Conservation (phyloP, 2,113 vertebrate genomes). For the Prunella himalayana region DNA sequence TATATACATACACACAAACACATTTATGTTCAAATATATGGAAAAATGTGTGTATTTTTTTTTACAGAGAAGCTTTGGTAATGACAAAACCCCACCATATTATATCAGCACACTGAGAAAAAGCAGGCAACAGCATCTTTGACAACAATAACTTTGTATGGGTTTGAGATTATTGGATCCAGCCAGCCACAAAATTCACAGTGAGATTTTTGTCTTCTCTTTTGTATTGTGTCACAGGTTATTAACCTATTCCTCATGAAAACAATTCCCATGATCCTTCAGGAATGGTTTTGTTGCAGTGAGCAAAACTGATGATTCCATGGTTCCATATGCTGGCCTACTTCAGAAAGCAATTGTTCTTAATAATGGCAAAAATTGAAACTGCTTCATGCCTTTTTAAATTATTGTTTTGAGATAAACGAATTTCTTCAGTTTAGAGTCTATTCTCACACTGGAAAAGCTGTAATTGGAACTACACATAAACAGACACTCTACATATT, state of each 20-base stretch:
- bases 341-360: slow-evolving; percentile 9
- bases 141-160: background rate
- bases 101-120: background rate
- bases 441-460: background rate
- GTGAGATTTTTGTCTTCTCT: slow-evolving; percentile 33
- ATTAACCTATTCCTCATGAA: slow-evolving; percentile 25
- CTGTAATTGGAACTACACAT: background rate
- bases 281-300: slow-evolving; percentile 8
- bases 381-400: background rate
- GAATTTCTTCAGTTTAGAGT: background rate
- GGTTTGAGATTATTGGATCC: background rate
- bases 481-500: background rate
- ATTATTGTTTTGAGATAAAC: background rate
- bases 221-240: slow-evolving; percentile 32
- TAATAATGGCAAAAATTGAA: background rate
- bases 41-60: background rate
- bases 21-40: background rate
- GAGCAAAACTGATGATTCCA: slow-evolving; percentile 21
- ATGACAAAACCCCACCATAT: background rate
- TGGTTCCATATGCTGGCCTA: background rate
- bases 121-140: background rate
- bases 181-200: slow-evolving; percentile 26
- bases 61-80: background rate
- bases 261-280: slow-evolving; percentile 31
- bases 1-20: background rate